phyloP scores from a whole-genome alignment of 2,113 vertebrate genomes.

The Saguinus imperator region DNA sequence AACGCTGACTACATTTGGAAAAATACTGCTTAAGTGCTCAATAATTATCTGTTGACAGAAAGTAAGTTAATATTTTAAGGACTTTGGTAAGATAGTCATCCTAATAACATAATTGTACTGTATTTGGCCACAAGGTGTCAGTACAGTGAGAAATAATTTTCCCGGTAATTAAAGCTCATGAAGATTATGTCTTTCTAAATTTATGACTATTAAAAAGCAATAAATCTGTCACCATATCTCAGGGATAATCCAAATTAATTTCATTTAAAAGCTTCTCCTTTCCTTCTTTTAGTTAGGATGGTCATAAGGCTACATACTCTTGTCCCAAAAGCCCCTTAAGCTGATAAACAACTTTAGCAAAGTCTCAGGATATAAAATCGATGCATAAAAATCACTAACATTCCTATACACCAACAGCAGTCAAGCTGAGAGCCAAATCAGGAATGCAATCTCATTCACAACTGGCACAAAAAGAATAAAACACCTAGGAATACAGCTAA shows the following conservation, averaged over 20 bases:
- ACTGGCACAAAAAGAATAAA: no score
- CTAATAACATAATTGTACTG: background rate
- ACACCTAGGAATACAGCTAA: no score
- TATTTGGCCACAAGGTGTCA: constrained; percentile 25
- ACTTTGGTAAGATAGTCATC: background rate
- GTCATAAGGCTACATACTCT: background rate
- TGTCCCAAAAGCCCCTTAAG: no score
- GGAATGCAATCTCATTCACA: no score
- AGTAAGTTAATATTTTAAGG: constrained; percentile 2
- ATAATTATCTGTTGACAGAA: background rate
- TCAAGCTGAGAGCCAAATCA: no score
- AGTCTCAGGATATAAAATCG: no score
- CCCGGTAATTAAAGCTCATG: background rate
- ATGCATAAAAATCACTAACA: no score
- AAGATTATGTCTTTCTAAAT: constrained; percentile 2
- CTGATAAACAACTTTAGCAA: no score
- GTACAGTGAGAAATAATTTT: background rate
- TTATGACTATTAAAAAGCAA: background rate
- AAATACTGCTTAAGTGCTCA: background rate
- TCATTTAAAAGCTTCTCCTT: background rate
- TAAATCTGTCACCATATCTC: background rate
- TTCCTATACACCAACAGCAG: no score
- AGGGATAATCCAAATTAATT: background rate
- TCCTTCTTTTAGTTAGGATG: background rate
- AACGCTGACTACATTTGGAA: background rate